These are phyloP conservation scores for Aromia moschata DNA, from an alignment of 2,888 invertebrate species.

Conservation along the genomic window DNA sequence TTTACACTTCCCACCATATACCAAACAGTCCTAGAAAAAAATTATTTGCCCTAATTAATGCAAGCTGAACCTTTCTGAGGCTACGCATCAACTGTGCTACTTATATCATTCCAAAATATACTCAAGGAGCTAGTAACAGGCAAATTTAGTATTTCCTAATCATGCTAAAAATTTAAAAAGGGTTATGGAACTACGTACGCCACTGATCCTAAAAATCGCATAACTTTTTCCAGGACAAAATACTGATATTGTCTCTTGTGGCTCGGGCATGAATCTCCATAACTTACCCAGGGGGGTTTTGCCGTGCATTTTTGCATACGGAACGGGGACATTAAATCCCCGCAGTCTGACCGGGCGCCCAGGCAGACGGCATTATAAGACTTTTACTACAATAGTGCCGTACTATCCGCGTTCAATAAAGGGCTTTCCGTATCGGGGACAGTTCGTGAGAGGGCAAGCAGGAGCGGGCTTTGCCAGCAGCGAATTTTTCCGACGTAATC, in stretches of 20 bases:
- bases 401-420: slow-evolving; percentile 2
- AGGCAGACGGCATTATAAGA: background rate
- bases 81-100: too few species aligned
- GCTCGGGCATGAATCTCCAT: background rate
- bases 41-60: too few species aligned
- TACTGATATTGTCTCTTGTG: background rate
- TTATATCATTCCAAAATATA: too few species aligned
- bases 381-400: background rate
- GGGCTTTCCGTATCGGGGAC: background rate
- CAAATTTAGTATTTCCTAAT: too few species aligned
- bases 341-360: background rate
- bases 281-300: background rate
- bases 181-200: too few species aligned
- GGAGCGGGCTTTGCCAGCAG: background rate
- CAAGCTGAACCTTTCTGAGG: too few species aligned
- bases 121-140: too few species aligned
- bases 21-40: too few species aligned
- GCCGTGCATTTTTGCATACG: background rate
- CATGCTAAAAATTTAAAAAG: too few species aligned
- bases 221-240: too few species aligned
- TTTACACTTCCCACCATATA: too few species aligned
- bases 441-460: background rate
- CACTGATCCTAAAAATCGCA: too few species aligned
- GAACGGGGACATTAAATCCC: background rate
- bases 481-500: background rate